These are phyloP conservation scores for Caradrina clavipalpis DNA, from an alignment of 2,888 invertebrate genomes.

Conservation along the genomic window DNA sequence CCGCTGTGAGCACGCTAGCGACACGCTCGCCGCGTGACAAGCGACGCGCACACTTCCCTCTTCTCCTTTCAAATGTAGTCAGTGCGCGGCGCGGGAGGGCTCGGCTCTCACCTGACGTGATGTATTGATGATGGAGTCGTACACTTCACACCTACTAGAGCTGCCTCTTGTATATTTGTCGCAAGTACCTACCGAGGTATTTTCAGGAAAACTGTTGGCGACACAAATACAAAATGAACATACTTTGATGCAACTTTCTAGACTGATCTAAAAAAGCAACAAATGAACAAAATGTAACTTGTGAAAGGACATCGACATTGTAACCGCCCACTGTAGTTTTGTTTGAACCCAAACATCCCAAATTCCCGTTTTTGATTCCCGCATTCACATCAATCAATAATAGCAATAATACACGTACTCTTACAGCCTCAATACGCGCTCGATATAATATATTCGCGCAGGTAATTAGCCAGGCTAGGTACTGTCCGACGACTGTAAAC, in stretches of 20 bases:
- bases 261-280: background rate
- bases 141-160: too few relatives aligned
- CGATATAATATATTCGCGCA: too few relatives aligned
- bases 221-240: background rate
- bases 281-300: too few relatives aligned
- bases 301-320: too few relatives aligned
- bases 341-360: background rate
- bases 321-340: too few relatives aligned
- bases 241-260: background rate
- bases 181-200: too few relatives aligned
- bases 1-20: background rate
- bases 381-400: background rate
- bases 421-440: background rate
- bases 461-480: background rate
- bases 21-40: constrained; percentile 17
- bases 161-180: too few relatives aligned
- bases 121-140: background rate
- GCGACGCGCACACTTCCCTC: background rate
- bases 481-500: background rate
- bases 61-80: constrained; percentile 17
- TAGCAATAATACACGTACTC: background rate
- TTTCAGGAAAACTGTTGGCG: too few relatives aligned
- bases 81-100: background rate
- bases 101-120: too few relatives aligned
- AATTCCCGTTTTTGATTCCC: background rate